Conservation (phyloP, 2,797 vertebrate species). For the Aphelocoma californica region DNA sequence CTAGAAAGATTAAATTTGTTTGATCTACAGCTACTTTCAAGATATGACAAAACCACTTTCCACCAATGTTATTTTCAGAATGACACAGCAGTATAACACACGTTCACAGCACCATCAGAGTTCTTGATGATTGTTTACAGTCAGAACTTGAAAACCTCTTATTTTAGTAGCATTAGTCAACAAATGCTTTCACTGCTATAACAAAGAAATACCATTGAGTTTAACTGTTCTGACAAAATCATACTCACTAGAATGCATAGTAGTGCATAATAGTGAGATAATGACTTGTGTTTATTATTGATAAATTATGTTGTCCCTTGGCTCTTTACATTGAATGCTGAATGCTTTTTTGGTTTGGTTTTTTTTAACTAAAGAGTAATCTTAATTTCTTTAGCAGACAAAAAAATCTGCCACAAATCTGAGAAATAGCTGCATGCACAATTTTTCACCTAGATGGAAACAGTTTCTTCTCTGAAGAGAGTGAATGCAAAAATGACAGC, state of each 20-base stretch:
- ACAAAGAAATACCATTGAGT: not conserved
- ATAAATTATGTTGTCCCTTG: not conserved
- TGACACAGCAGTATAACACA: not conserved
- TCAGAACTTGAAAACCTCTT: not conserved
- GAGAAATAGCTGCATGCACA: not conserved
- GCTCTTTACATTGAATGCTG: not conserved
- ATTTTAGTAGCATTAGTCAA: not conserved
- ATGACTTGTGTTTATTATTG: not conserved
- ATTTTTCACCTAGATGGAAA: not conserved
- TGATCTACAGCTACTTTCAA: not conserved
- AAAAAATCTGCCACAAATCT: not conserved
- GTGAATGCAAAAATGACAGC: not conserved
- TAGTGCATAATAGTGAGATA: rapidly evolving
- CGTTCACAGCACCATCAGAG: not conserved
- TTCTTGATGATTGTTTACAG: not conserved
- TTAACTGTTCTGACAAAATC: not conserved
- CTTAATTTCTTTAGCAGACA: not conserved
- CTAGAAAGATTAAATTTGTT: not conserved
- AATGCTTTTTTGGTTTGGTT: not conserved
- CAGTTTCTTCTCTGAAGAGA: not conserved
- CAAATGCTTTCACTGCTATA: not conserved
- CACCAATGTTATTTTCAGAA: not conserved
- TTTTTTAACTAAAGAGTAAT: not conserved
- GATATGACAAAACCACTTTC: not conserved
- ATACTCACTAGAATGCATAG: not conserved